Percentiles rank a stretch among this genome's conserved stretches.
Conservation (phyloP, 2,888 invertebrate species). For the Pogonocherus hispidulus region DNA sequence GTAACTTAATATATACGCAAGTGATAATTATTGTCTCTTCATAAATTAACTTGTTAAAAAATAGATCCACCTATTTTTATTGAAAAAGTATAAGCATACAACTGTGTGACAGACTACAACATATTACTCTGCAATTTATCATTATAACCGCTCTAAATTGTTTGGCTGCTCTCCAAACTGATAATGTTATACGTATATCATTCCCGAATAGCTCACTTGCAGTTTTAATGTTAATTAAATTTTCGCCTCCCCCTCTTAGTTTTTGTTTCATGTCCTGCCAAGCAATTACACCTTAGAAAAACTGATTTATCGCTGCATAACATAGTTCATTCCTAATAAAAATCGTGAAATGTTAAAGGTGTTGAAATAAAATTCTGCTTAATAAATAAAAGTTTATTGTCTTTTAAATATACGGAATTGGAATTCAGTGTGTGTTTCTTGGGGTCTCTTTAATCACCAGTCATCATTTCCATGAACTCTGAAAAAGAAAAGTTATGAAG, state of each 20-base stretch:
- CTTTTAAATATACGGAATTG: constrained; percentile 28
- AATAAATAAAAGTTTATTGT: constrained; percentile 23
- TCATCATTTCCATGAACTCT: constrained; percentile 98
- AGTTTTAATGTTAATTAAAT: constrained; percentile 9
- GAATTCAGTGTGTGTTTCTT: constrained; percentile 7
- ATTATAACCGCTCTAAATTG: constrained; percentile 19
- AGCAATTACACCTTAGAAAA: neutral
- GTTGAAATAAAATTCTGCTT: constrained; percentile 3
- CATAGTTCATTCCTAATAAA: too few relatives aligned
- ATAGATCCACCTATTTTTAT: too few relatives aligned
- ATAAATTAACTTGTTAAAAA: too few relatives aligned
- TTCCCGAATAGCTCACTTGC: constrained; percentile 14
- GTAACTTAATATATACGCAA: too few relatives aligned
- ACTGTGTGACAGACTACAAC: constrained; percentile 13
- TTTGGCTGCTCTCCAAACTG: constrained; percentile 18
- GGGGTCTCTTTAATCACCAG: constrained; percentile 59
- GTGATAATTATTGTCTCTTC: too few relatives aligned
- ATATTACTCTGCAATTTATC: constrained; percentile 21
- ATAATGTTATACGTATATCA: constrained; percentile 11
- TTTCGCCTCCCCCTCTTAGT: neutral
- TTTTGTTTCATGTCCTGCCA: constrained; percentile 13
- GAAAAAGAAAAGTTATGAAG: constrained; percentile 53
- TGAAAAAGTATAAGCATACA: neutral
- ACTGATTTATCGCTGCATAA: too few relatives aligned
- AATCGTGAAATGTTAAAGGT: too few relatives aligned